phyloP scores from a whole-genome alignment of 2,888 invertebrate species.

The Eurytoma adleriae region DNA sequence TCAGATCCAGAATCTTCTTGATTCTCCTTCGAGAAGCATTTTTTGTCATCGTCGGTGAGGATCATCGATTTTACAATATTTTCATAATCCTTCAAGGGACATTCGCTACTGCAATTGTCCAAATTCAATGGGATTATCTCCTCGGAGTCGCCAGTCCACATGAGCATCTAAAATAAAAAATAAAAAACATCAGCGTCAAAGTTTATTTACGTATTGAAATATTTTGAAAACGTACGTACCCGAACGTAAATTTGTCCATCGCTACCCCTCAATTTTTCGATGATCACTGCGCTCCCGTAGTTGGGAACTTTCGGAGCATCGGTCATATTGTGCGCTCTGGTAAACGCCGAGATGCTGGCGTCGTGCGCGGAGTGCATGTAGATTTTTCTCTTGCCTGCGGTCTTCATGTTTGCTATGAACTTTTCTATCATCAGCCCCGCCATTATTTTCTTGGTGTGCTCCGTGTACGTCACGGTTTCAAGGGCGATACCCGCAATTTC shows the following conservation, averaged over 20 bases:
- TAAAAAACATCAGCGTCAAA: neutral
- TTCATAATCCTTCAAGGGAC: neutral
- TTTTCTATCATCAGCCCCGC: neutral
- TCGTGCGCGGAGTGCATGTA: constrained; percentile 18
- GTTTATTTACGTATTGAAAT: neutral
- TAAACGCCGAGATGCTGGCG: neutral
- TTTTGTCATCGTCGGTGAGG: too few species aligned
- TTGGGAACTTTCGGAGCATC: neutral
- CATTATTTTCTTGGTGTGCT: neutral
- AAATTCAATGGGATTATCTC: neutral
- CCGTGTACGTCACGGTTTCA: neutral
- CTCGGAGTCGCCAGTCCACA: neutral
- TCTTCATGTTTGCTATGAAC: neutral
- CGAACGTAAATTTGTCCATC: neutral
- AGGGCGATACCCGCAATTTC: neutral
- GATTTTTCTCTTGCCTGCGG: neutral
- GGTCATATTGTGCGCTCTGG: constrained; percentile 5
- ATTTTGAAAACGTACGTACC: neutral
- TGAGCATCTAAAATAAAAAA: neutral
- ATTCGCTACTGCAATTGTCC: neutral
- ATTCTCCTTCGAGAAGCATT: neutral
- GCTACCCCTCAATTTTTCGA: constrained; percentile 18
- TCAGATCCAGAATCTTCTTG: too few species aligned
- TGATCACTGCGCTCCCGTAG: constrained; percentile 3
- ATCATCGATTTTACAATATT: neutral